Evolutionary conservation across 2,888 invertebrate genomes (phyloP), one percentile per base, ranked within the genome.

Genomic region (Temnothorax unifasciatus): DNA sequence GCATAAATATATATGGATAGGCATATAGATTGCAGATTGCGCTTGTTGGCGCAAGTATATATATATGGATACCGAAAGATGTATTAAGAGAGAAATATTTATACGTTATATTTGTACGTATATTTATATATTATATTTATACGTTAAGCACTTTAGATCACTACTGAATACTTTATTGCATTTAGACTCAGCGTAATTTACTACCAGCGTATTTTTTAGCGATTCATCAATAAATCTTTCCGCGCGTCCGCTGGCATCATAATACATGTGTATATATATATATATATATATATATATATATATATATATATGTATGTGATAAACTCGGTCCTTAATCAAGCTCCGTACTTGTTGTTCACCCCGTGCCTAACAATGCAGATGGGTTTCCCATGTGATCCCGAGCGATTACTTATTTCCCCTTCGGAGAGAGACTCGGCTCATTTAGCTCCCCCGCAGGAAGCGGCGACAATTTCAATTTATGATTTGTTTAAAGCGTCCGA

Each of bases 391-490:
- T 89, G 85, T 90, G 86, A 88, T 87, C 74, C 44, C 73, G 68
- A 85, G 85, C 89, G 91, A 91, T 92, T 90, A 88, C 87, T 92
- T 92, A 91, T 91, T 92, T 92, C 91, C 92, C 90, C 87, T 91
- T 44, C 84, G 71, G 75, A 84, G 90, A 79, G 79, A 90, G 90
- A 83, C 83, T 90, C 88, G 86, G 84, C 89, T 93, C 92, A 93
- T 93, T 93, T 91, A 92, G 90, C 91, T 91, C 92, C 92, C 92
- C 91, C 88, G 91, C 94, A 94, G 94, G 94, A 94, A 94, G 93
- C 89, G 90, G 81, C 92, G 91, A 93, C 93, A 94, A 94, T 94
- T 94, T 94, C 93, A 94, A 94, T 94, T 94, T 93, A 93, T 91
- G 88, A 93, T 93, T 93, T 91, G 88, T 88, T 90, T 89, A 88